A percentile compares a stretch with the other conserved stretches of the same genome.
Conservation (phyloP, 2,888 invertebrate genomes). For the Ectemnius cavifrons region DNA sequence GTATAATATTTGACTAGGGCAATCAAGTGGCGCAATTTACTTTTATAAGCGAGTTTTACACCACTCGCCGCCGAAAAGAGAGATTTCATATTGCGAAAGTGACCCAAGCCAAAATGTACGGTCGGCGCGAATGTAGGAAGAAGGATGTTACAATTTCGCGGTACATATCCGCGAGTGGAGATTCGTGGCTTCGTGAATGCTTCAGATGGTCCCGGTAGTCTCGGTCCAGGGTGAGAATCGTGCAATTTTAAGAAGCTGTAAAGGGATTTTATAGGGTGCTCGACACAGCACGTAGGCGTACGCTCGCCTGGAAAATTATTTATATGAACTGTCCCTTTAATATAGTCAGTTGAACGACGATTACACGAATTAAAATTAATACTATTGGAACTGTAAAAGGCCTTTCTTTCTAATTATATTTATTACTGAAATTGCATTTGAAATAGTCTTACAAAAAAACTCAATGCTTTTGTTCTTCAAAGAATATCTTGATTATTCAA, state of each 20-base stretch:
- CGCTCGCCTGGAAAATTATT: constrained; percentile 10
- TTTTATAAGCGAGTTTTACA: too few relatives aligned
- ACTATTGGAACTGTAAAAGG: too few relatives aligned
- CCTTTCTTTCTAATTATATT: too few relatives aligned
- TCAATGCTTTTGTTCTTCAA: too few relatives aligned
- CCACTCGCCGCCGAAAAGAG: background rate
- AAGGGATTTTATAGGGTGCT: constrained; percentile 31
- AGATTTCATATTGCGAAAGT: too few relatives aligned
- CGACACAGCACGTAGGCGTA: constrained; percentile 20
- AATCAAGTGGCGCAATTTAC: too few relatives aligned
- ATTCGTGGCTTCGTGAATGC: constrained; percentile 30
- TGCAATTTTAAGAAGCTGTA: constrained; percentile 40
- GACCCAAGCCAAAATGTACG: background rate
- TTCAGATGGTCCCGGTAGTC: constrained; percentile 15
- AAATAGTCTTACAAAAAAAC: too few relatives aligned
- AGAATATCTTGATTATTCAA: too few relatives aligned
- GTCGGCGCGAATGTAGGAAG: constrained; percentile 1
- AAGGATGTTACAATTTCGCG: constrained; percentile 11
- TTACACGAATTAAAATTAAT: too few relatives aligned
- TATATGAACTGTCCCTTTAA: constrained; percentile 21
- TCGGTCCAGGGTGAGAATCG: constrained; percentile 14
- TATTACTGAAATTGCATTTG: too few relatives aligned
- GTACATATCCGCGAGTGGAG: constrained; percentile 6
- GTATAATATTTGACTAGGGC: too few relatives aligned
- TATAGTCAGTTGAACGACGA: background rate